Percentiles rank a stretch among this genome's conserved stretches.
Evolutionary conservation across 2,888 invertebrate genomes (phyloP).

Genomic region (Hemithea aestivaria): DNA sequence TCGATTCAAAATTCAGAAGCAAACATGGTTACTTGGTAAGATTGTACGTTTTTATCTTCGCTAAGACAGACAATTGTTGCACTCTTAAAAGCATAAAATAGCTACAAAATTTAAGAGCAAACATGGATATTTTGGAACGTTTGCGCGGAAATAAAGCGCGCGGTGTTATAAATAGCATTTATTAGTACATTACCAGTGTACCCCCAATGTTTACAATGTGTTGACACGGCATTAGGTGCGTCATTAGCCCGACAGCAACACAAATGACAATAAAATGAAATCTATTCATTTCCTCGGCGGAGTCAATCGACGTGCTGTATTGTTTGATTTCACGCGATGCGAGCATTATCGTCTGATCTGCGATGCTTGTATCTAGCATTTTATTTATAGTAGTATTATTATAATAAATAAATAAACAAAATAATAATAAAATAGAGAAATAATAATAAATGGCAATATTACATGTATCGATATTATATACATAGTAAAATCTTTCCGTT

Average conservation of each 20-base stretch:
- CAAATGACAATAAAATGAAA: conserved; percentile 79
- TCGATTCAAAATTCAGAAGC: too few species aligned
- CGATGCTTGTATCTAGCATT: conserved; percentile 1
- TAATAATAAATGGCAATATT: too few species aligned
- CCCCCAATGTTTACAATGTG: conserved; percentile 45
- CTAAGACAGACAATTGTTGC: too few species aligned
- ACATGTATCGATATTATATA: too few species aligned
- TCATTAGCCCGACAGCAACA: conserved; percentile 60
- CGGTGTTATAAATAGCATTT: conserved; percentile 12
- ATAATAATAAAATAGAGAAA: too few species aligned
- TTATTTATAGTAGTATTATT: neutral
- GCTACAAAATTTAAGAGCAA: too few species aligned
- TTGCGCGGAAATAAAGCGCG: too few species aligned
- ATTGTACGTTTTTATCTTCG: too few species aligned
- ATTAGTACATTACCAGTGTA: conserved; percentile 19
- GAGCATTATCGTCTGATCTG: conserved; percentile 50
- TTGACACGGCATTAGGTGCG: conserved; percentile 60
- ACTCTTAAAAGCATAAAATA: too few species aligned
- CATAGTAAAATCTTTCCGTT: too few species aligned
- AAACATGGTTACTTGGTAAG: too few species aligned
- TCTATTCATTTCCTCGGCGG: conserved; percentile 77
- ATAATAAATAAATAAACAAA: neutral
- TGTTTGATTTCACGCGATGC: conserved; percentile 74
- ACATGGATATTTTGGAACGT: too few species aligned
- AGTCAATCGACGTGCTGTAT: conserved; percentile 73